Percentiles rank a stretch among this genome's conserved stretches.
Evolutionary conservation across 1,140 invertebrate genomes (phyloP).

Genomic region (Spodoptera frugiperda): DNA sequence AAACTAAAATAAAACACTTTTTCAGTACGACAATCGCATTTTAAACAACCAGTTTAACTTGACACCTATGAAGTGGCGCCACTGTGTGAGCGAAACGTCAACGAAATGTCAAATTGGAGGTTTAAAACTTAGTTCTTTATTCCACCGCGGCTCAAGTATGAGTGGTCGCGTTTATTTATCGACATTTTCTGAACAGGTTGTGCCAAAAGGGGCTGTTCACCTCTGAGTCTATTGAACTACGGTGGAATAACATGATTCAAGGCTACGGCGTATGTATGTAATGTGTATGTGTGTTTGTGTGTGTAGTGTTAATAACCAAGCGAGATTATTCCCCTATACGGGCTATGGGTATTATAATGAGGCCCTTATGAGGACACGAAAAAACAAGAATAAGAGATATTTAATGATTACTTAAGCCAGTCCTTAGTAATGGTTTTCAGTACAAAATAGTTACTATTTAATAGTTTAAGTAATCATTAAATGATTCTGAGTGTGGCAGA

Average conservation of each 20-base stretch:
- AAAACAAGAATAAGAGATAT: neutral
- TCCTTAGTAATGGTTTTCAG: too few relatives aligned
- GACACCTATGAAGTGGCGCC: neutral
- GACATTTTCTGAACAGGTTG: constrained; percentile 64
- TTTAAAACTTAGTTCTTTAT: neutral
- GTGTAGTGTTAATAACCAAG: constrained; percentile 15
- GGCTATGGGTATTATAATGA: constrained; percentile 6
- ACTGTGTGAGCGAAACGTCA: constrained; percentile 1
- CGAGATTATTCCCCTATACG: constrained; percentile 29
- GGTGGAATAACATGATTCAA: constrained; percentile 54
- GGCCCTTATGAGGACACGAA: neutral
- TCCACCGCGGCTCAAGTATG: neutral
- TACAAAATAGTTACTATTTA: too few relatives aligned
- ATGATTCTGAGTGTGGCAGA: too few relatives aligned
- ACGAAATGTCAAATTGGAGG: neutral
- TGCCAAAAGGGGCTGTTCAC: constrained; percentile 66
- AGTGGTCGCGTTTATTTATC: constrained; percentile 53
- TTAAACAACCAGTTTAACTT: neutral
- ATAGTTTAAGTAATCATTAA: too few relatives aligned
- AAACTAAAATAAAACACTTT: constrained; percentile 10
- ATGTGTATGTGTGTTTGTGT: too few relatives aligned
- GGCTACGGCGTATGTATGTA: constrained; percentile 40
- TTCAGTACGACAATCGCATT: neutral
- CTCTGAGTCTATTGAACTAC: constrained; percentile 64
- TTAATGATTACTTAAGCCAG: too few relatives aligned